Evolutionary conservation across 1,140 invertebrate genomes (phyloP), one percentile per base, ranked within the genome.

Genomic region (Mizuhopecten yessoensis): DNA sequence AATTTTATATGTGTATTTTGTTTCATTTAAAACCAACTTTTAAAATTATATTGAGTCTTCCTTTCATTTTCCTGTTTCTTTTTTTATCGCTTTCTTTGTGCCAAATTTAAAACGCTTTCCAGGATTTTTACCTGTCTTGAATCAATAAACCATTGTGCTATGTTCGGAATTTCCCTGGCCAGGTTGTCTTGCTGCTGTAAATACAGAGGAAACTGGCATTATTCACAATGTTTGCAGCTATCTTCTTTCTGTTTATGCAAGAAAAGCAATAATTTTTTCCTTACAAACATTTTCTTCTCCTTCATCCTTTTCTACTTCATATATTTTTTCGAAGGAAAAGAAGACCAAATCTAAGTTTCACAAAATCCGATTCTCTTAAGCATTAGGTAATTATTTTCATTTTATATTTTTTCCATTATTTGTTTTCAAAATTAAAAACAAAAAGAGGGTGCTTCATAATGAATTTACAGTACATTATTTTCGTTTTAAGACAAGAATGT

Each of bases 241-340:
- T 7, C 57, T n/a, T 75, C 57, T 75, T 75, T 75, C 57, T 75
- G 57, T 75, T 75, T 75, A 75, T 75, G 57, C 57, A 75, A 75
- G 57, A 75, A 75, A 75, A 75, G 57, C 57, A 75, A 75, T 75
- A 75, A 75, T 29, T 75, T 75, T 75, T 39, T 29, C 45, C 45
- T 49, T 49, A 20, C 57, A 75, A 75, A 75, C 23, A 17, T 75
- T 57, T 57, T 39, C 17, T 45, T 45, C 17, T 45, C 17, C 42
- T 45, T 45, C 42, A 45, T 45, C 42, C 42, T 1, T 15, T 45
- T 10, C 42, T 29, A 75, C 45, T 49, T 49, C 20, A 15, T 49
- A n/a, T 57, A 7, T 20, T 20, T 75, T 75, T 45, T 45, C 42
- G 17, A 7, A 39, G 36, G 36, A 39, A 13, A 13, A 45, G 9